Evolutionary conservation across 2,797 vertebrate genomes (phyloP).

Genomic region (Schizopygopsis pylzovi): DNA sequence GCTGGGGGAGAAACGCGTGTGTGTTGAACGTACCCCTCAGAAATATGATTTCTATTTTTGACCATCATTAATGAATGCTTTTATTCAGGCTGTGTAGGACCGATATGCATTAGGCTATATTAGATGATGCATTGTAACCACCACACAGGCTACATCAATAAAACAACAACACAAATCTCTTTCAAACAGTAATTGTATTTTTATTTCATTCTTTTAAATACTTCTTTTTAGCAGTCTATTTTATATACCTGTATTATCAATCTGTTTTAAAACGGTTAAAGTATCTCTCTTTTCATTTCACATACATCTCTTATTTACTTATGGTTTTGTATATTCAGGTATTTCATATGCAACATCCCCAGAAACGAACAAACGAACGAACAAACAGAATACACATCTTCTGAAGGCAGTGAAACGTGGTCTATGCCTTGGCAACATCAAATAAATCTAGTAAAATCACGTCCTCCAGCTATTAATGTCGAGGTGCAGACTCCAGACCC

Average conservation of each 20-base stretch:
- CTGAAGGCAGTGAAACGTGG: conserved; percentile 85
- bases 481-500: conserved; percentile 48
- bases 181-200: conserved; percentile 92
- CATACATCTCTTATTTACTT: conserved; percentile 72
- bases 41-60: background rate
- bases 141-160: conserved; percentile 44
- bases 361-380: conserved; percentile 74
- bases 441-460: conserved; percentile 78
- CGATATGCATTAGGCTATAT: background rate
- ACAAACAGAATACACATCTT: conserved; percentile 76
- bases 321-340: conserved; percentile 67
- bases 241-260: conserved; percentile 70
- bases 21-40: background rate
- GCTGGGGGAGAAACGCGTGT: background rate
- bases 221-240: conserved; percentile 86
- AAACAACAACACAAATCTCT: conserved; percentile 74
- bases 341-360: conserved; percentile 77
- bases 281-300: conserved; percentile 81
- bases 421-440: conserved; percentile 81
- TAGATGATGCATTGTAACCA: background rate
- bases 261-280: conserved; percentile 78
- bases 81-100: background rate
- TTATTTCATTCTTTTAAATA: conserved; percentile 90
- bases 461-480: conserved; percentile 58
- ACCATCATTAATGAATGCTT: background rate